These are phyloP conservation scores for Nymphicus hollandicus DNA, from an alignment of 2,113 vertebrate genomes.

Conservation along the genomic window DNA sequence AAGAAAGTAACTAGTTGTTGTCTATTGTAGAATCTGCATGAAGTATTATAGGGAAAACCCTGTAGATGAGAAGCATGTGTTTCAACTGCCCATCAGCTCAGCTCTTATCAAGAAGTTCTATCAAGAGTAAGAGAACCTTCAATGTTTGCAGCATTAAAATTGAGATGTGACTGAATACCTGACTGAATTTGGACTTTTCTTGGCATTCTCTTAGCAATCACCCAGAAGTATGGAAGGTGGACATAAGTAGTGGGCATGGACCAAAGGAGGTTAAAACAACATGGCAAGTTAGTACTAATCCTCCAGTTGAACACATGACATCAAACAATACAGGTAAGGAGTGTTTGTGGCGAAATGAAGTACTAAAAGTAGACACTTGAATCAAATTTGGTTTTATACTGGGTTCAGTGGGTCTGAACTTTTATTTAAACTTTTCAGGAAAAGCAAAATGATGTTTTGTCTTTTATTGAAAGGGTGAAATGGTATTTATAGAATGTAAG, in stretches of 20 bases:
- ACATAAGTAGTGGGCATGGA: constrained; percentile 83
- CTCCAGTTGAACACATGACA: constrained; percentile 78
- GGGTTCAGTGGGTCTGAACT: background rate
- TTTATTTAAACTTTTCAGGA: background rate
- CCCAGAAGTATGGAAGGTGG: constrained; percentile 84
- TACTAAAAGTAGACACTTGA: background rate
- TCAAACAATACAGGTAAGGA: constrained; percentile 74
- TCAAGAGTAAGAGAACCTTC: constrained; percentile 80
- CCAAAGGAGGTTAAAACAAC: constrained; percentile 83
- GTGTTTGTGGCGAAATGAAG: background rate
- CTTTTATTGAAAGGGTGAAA: background rate
- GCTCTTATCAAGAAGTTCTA: constrained; percentile 84
- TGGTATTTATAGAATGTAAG: background rate
- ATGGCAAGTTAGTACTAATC: constrained; percentile 81
- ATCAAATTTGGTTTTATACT: background rate
- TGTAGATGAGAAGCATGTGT: constrained; percentile 86
- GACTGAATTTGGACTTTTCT: background rate
- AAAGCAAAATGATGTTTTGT: background rate
- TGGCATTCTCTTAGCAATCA: constrained; percentile 73
- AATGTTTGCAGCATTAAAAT: background rate
- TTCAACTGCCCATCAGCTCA: constrained; percentile 87
- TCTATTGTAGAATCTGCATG: constrained; percentile 82
- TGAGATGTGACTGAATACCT: background rate
- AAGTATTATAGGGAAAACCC: constrained; percentile 88
- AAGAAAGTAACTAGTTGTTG: background rate